phyloP scores from a whole-genome alignment of 2,797 vertebrate genomes.

The Schizopygopsis pylzovi region DNA sequence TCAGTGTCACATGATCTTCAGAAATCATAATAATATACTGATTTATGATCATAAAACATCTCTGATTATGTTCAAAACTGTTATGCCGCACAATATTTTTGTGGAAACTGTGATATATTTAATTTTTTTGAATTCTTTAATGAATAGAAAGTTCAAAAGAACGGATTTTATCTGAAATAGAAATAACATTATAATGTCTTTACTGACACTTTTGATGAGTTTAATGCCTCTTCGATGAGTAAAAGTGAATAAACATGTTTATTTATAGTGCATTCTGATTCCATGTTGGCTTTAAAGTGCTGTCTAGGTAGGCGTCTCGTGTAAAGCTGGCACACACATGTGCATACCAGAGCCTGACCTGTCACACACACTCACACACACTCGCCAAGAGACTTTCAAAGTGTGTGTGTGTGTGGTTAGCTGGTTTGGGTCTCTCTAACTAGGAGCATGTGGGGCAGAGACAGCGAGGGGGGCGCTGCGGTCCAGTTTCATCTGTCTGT shows the following conservation, averaged over 20 bases:
- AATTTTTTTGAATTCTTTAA: too few species aligned
- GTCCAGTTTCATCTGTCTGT: constrained; percentile 61
- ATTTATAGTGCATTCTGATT: neutral
- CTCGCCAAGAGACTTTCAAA: constrained; percentile 55
- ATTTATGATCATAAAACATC: too few species aligned
- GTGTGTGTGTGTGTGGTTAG: constrained; percentile 71
- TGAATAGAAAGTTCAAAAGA: too few species aligned
- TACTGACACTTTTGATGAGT: neutral
- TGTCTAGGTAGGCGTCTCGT: neutral
- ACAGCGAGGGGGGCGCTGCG: constrained; percentile 46
- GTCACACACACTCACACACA: constrained; percentile 62
- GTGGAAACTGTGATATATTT: too few species aligned
- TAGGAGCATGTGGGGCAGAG: constrained; percentile 81
- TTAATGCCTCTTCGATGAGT: neutral
- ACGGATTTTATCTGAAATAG: too few species aligned
- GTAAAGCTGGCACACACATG: constrained; percentile 81
- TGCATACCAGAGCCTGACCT: constrained; percentile 78
- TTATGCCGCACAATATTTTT: too few species aligned
- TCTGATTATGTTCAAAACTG: too few species aligned
- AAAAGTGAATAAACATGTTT: neutral
- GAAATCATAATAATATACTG: neutral
- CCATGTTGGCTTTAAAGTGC: neutral
- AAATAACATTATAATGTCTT: too few species aligned
- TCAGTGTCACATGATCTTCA: neutral
- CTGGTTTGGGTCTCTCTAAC: constrained; percentile 76